Evolutionary conservation across 2,797 vertebrate genomes (phyloP).

Genomic region (Ambastaia sidthimunki): DNA sequence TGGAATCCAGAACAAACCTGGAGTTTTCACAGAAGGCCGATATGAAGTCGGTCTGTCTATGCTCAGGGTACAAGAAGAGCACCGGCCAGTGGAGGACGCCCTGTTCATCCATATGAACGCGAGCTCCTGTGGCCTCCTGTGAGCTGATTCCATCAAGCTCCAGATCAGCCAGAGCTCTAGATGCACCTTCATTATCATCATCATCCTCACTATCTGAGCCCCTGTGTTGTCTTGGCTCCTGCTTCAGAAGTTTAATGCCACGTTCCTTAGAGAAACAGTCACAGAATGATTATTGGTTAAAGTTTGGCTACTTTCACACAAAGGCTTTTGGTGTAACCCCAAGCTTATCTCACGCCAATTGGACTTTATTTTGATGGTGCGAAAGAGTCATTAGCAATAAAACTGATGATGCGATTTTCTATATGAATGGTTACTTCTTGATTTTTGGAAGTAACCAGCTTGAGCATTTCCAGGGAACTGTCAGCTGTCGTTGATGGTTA

Average conservation of each 20-base stretch:
- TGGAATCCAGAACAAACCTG: slow-evolving; percentile 77
- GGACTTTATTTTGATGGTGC: not conserved
- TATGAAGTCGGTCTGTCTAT: slow-evolving; percentile 91
- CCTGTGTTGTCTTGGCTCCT: slow-evolving; percentile 24
- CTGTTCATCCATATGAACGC: slow-evolving; percentile 83
- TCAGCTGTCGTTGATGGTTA: too few species aligned
- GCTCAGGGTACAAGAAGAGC: slow-evolving; percentile 93
- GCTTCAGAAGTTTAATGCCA: slow-evolving; percentile 81
- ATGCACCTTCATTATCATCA: slow-evolving; percentile 52
- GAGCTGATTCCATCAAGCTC: slow-evolving; percentile 77
- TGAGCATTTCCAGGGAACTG: too few species aligned
- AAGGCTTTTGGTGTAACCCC: too few species aligned
- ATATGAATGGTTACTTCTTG: too few species aligned
- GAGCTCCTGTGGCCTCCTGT: slow-evolving; percentile 77
- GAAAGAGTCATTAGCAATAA: too few species aligned
- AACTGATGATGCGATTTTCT: too few species aligned
- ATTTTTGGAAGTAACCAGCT: too few species aligned
- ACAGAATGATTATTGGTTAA: too few species aligned
- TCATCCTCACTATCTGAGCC: slow-evolving; percentile 78
- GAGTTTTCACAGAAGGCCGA: slow-evolving; percentile 89
- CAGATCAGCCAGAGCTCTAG: slow-evolving; percentile 70
- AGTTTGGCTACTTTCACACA: too few species aligned
- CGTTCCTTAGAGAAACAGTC: slow-evolving; percentile 75
- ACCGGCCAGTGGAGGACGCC: slow-evolving; percentile 90
- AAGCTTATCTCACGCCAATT: too few species aligned